Evolutionary conservation across 2,888 invertebrate genomes (phyloP).

Genomic region (Nemurella pictetii): DNA sequence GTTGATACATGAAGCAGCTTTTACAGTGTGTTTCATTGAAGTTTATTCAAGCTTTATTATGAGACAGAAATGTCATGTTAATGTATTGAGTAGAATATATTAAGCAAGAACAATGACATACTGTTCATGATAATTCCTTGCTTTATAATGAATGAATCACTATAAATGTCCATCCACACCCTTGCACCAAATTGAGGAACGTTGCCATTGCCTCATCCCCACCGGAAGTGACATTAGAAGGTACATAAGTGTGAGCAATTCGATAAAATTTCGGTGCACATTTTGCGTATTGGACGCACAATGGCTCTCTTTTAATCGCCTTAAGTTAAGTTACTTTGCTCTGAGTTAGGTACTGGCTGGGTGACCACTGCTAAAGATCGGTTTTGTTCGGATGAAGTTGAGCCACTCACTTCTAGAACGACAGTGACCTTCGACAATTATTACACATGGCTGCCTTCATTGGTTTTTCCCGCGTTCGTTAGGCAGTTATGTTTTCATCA

Average conservation of each 20-base stretch:
- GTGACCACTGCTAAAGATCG: too few species aligned
- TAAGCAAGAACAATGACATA: background rate
- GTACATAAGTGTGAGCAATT: too few species aligned
- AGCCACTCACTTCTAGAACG: too few species aligned
- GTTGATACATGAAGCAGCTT: background rate
- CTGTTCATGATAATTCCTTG: background rate
- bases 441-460: too few species aligned
- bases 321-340: too few species aligned
- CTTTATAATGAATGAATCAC: background rate
- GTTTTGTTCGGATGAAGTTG: too few species aligned
- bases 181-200: background rate
- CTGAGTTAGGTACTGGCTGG: too few species aligned
- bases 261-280: background rate
- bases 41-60: background rate
- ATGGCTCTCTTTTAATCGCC: too few species aligned
- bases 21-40: background rate
- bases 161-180: slow-evolving; percentile 1
- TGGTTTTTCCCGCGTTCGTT: too few species aligned
- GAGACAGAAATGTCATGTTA: background rate
- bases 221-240: background rate
- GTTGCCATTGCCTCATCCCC: background rate
- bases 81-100: background rate
- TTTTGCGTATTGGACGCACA: background rate
- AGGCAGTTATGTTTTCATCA: too few species aligned
- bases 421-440: too few species aligned